Evolutionary conservation across 2,888 invertebrate species (phyloP), one percentile per base, ranked within the genome.

Genomic region (Ormyrus rosae): DNA sequence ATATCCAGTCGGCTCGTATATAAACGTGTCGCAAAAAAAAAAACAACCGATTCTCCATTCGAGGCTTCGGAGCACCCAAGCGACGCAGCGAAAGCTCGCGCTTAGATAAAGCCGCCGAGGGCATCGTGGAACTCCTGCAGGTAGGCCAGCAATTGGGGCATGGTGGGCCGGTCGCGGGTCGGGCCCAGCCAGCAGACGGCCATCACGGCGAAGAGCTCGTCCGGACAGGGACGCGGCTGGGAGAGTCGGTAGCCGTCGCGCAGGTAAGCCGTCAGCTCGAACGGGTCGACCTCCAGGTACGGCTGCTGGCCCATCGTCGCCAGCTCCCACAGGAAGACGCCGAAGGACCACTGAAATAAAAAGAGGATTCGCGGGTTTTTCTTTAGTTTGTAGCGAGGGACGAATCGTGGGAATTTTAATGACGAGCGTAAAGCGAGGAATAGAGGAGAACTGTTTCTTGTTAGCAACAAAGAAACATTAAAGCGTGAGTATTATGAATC

Each of bases 301-400:
- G 98, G 99, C 87, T 97, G 95, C 83, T 97, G 96, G 2, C 96
- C 98, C 86, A 97, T 92, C 5, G 98, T 98, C 84, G 96, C 95
- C 88, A 98, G 91, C 91, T 98, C 98, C 98, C 98, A 98, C 83
- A 98, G 92, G 9, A 97, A 94, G 71, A 98, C 96, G n/a, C 98
- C 98, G 91, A 97, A 96, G 5, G 97, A 95, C 98, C 98, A 98
- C 95, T 97, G 89, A 3, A 10, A 34, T 4, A 3, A 0, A 34
- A 34, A 34, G 4, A 34, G 34, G 34, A 4, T 34, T 34, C 34
- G 34, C 34, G 34, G 34, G 2, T 34, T 34, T 34, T 34, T 34
- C 34, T 34, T 34, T 34, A 4, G 34, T 34, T 34, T 34, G 2
- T 2, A 3, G 2, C 3, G 34, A 0, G 34, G 34, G 13, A 13